Evolutionary conservation across 1,140 invertebrate species (phyloP).

Genomic region (Nephotettix cincticeps): DNA sequence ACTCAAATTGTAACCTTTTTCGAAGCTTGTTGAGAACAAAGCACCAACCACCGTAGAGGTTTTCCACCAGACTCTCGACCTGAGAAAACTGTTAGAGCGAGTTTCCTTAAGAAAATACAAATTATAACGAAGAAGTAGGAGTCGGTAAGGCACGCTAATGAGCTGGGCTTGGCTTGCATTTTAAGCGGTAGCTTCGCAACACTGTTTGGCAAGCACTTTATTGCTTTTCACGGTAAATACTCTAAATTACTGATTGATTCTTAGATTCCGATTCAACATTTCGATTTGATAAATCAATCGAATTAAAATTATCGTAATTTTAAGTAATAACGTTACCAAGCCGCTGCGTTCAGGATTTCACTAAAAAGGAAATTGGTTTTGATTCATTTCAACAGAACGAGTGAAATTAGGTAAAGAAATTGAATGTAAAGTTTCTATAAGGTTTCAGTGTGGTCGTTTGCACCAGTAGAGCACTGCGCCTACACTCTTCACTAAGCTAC

Average conservation of each 20-base stretch:
- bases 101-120: background rate
- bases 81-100: background rate
- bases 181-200: slow-evolving; percentile 12
- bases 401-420: background rate
- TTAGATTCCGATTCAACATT: background rate
- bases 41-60: too few species aligned
- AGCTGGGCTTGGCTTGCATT: slow-evolving; percentile 1
- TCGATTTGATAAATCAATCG: background rate
- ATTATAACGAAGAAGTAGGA: slow-evolving; percentile 11
- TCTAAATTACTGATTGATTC: background rate
- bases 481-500: too few species aligned
- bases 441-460: too few species aligned
- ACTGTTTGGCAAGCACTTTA: slow-evolving; percentile 17
- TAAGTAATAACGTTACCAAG: background rate
- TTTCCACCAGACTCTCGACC: too few species aligned
- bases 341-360: background rate
- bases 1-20: too few species aligned
- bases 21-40: too few species aligned
- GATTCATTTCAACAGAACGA: background rate
- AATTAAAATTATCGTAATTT: background rate
- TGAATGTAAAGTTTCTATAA: too few species aligned
- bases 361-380: background rate
- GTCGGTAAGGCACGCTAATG: slow-evolving; percentile 5
- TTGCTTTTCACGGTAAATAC: background rate
- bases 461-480: too few species aligned